A percentile compares a stretch with the other conserved stretches of the same genome.
Evolutionary conservation across 2,113 vertebrate species (phyloP).

Genomic region (Chaetodon trifascialis): DNA sequence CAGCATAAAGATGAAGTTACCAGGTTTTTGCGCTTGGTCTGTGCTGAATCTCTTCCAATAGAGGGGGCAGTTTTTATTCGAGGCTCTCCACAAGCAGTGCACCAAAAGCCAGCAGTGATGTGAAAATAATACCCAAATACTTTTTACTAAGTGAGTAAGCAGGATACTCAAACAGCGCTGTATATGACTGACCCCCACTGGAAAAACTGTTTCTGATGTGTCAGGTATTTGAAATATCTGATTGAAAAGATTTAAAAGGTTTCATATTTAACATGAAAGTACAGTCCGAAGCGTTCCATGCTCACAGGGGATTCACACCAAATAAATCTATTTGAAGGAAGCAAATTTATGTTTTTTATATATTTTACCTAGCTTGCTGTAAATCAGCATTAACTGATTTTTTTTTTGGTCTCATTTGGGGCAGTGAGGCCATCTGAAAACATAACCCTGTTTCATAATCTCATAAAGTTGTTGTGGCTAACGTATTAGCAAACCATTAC

Average conservation of each 20-base stretch:
- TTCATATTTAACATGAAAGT: too few relatives aligned
- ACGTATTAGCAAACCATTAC: not conserved
- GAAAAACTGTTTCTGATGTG: not conserved
- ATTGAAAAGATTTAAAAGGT: constrained; percentile 2
- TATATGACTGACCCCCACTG: not conserved
- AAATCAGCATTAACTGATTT: not conserved
- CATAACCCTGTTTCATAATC: too few relatives aligned
- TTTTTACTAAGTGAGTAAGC: not conserved
- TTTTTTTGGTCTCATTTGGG: not conserved
- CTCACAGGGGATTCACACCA: not conserved
- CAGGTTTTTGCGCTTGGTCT: constrained; percentile 46
- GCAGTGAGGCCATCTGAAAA: not conserved
- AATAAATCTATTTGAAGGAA: not conserved
- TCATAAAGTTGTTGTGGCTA: not conserved
- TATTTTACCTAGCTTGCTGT: not conserved
- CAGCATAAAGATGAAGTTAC: constrained; percentile 48
- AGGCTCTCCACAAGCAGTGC: constrained; percentile 17
- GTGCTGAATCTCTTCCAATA: constrained; percentile 35
- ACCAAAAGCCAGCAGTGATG: constrained; percentile 1
- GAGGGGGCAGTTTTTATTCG: constrained; percentile 36
- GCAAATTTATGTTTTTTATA: not conserved
- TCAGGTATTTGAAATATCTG: not conserved
- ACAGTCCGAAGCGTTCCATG: not conserved
- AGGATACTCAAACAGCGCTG: not conserved
- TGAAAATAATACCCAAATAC: not conserved